Evolutionary conservation across 2,888 invertebrate genomes (phyloP), one percentile per base, ranked within the genome.

Genomic region (Fissipunctia ypsillon): DNA sequence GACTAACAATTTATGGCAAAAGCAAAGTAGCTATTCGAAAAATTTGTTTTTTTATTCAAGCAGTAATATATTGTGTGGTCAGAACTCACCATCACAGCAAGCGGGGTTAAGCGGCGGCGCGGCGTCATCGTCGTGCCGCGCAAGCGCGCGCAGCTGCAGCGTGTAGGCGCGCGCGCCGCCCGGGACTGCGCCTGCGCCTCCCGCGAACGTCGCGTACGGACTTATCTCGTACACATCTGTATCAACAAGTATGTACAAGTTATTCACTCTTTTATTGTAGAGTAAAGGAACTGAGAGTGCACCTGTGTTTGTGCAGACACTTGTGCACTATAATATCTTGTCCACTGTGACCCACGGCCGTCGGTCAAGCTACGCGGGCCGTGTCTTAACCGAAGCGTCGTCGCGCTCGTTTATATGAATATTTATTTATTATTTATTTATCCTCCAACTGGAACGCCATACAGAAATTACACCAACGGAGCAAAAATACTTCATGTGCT

Each of bases 131-230:
- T 96, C 96, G 73, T 95, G 96, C 1, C 95, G 85, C 2, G 96
- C 95, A 22, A 96, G 91, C 67, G 96, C 94, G 1, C 96, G 94
- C 80, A 96, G 89, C 84, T 96, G 96, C 69, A 96, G 89, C 68
- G 96, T 96, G 89, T 96, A 96, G 0, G 95, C 95, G 65, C 95
- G 93, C 9, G 96, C 94, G 2, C 93, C 93, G 14, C 89, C 88
- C 10, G 84, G 84, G 6, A 87, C 85, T 1, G 89, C 88, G 16
- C 88, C 89, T 57, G 90, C 89, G 4, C 91, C 93, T 0, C 96
- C 97, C 80, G 97, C 97, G 88, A 97, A 97, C 59, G 97, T 97
- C 12, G 97, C 97, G 89, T 97, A 97, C 0, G 97, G 97, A 89
- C 97, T 97, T 90, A 97, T 97, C 89, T 97, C 97, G 89, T 97